Percentiles rank a stretch among this genome's conserved stretches.
phyloP scores from a whole-genome alignment of 2,113 vertebrate species.

The Lasiurus cinereus region DNA sequence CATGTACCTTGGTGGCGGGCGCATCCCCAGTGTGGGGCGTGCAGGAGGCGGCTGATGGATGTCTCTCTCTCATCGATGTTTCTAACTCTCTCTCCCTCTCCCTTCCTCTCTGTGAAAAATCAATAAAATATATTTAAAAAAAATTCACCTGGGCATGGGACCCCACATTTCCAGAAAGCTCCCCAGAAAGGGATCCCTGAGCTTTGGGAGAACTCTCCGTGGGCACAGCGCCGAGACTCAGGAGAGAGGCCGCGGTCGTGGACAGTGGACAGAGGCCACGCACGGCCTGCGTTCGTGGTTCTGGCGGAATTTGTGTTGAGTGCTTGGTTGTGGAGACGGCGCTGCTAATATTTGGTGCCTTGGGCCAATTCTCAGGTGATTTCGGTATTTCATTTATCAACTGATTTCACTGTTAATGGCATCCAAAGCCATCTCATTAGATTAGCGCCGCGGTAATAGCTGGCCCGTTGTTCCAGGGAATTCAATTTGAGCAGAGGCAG shows the following conservation, averaged over 20 bases:
- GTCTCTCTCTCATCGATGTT: too few relatives aligned
- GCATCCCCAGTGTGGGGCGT: too few relatives aligned
- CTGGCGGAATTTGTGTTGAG: constrained; percentile 65
- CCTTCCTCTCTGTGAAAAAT: too few relatives aligned
- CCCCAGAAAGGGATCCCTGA: background rate
- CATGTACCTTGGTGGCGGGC: too few relatives aligned
- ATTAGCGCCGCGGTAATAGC: constrained; percentile 63
- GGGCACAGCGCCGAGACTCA: background rate
- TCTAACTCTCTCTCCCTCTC: too few relatives aligned
- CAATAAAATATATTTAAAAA: too few relatives aligned
- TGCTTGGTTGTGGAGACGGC: constrained; percentile 68
- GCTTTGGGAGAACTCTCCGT: background rate
- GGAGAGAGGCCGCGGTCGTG: background rate
- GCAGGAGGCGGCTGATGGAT: too few relatives aligned
- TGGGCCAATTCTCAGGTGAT: constrained; percentile 71
- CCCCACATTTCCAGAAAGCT: background rate
- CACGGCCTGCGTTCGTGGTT: constrained; percentile 47
- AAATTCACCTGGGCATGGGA: background rate
- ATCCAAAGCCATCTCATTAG: constrained; percentile 79
- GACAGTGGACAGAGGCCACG: background rate
- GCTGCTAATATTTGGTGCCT: constrained; percentile 73
- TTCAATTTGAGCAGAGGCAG: constrained; percentile 72
- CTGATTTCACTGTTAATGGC: constrained; percentile 82
- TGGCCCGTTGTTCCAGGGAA: constrained; percentile 55
- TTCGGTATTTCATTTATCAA: constrained; percentile 82